Conservation (phyloP, 2,797 vertebrate species). For the Bufotes viridis region DNA sequence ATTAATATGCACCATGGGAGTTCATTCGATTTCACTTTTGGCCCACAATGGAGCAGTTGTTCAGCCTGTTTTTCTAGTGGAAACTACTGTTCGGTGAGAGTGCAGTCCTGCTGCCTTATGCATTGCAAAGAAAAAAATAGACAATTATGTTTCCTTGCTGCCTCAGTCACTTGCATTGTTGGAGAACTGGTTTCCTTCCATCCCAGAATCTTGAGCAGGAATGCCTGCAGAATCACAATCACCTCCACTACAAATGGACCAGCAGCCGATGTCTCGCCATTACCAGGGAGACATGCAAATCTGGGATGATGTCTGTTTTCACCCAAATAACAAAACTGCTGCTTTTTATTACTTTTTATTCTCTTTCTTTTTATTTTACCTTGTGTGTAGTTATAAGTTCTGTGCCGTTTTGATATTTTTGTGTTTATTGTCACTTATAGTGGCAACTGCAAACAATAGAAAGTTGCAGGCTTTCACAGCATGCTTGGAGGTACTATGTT, state of each 20-base stretch:
- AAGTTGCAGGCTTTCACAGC: neutral
- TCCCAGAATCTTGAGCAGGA: conserved; percentile 50
- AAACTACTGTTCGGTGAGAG: conserved; percentile 77
- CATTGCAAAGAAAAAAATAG: conserved; percentile 57
- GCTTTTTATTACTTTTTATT: neutral
- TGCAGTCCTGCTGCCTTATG: conserved; percentile 64
- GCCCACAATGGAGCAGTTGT: conserved; percentile 83
- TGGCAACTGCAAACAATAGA: neutral
- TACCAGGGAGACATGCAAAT: conserved; percentile 30
- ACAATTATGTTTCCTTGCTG: conserved; percentile 65
- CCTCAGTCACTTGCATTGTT: conserved; percentile 57
- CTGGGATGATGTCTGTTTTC: neutral
- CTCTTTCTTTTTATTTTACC: neutral
- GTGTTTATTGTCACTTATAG: neutral
- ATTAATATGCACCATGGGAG: conserved; percentile 87
- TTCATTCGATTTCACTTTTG: conserved; percentile 70
- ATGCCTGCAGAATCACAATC: conserved; percentile 53
- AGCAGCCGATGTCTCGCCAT: neutral
- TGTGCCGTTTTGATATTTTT: neutral
- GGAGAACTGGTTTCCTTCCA: conserved; percentile 65
- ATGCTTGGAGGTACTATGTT: neutral
- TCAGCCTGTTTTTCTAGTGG: conserved; percentile 84
- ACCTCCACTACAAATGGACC: conserved; percentile 8
- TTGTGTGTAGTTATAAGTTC: neutral
- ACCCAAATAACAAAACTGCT: neutral